phyloP scores from a whole-genome alignment of 2,888 invertebrate species.

The Phrixothrix hirtus region DNA sequence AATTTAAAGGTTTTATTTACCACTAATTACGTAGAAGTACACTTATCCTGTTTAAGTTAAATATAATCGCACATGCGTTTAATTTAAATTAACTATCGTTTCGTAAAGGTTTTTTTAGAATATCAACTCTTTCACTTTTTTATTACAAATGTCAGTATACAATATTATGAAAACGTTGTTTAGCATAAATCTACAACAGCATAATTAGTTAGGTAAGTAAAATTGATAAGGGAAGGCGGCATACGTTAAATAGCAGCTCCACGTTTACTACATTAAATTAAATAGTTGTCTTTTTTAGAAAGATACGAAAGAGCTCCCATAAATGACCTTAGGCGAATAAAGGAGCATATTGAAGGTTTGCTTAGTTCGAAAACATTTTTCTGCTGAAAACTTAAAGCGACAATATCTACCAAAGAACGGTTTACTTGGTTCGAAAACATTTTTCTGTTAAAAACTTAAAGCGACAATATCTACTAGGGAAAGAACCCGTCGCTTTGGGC shows the following conservation, averaged over 20 bases:
- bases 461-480: conserved; percentile 47
- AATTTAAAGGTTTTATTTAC: too few species aligned
- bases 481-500: conserved; percentile 41
- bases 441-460: conserved; percentile 47
- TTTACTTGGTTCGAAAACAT: conserved; percentile 46
- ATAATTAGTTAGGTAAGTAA: too few species aligned
- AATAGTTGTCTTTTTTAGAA: conserved; percentile 35
- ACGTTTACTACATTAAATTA: conserved; percentile 17
- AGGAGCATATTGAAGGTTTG: conserved; percentile 45
- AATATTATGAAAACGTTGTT: too few species aligned
- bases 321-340: conserved; percentile 41
- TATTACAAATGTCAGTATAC: too few species aligned
- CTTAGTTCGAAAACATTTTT: conserved; percentile 48
- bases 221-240: conserved; percentile 11
- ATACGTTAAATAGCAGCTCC: conserved; percentile 8
- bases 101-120: too few species aligned
- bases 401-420: conserved; percentile 46
- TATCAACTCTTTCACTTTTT: too few species aligned
- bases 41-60: too few species aligned
- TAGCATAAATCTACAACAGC: too few species aligned
- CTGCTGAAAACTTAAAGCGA: conserved; percentile 46
- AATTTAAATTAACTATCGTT: conserved; percentile 1
- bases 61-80: too few species aligned
- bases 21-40: too few species aligned
- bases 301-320: conserved; percentile 42